Conservation (phyloP, 2,113 vertebrate species). For the Chauna torquata region DNA sequence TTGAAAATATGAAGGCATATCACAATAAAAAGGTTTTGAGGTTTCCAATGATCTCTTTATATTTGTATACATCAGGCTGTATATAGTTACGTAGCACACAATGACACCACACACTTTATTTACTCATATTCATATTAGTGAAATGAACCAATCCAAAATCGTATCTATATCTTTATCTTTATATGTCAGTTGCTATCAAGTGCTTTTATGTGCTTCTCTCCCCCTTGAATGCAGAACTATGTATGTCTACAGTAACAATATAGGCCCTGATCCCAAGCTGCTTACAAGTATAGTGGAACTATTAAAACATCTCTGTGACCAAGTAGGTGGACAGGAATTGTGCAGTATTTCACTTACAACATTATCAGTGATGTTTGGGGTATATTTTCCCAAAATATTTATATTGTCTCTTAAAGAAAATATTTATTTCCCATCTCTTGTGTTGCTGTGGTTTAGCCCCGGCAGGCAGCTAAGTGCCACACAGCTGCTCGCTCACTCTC, state of each 20-base stretch:
- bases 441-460: no score
- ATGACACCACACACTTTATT: background rate
- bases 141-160: background rate
- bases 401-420: background rate
- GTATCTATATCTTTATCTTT: background rate
- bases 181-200: background rate
- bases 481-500: no score
- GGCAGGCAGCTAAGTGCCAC: no score
- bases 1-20: background rate
- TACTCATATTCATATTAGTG: background rate
- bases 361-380: background rate
- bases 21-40: background rate
- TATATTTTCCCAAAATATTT: background rate
- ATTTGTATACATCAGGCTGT: background rate
- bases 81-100: background rate
- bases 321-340: accelerated
- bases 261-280: background rate
- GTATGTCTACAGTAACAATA: background rate
- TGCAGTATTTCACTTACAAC: background rate
- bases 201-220: background rate
- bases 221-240: background rate
- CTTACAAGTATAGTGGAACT: background rate
- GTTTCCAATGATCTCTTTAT: background rate
- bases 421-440: background rate
- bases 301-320: background rate